Conservation (phyloP, 2,888 invertebrate species). For the Meliscaeva auricollis region DNA sequence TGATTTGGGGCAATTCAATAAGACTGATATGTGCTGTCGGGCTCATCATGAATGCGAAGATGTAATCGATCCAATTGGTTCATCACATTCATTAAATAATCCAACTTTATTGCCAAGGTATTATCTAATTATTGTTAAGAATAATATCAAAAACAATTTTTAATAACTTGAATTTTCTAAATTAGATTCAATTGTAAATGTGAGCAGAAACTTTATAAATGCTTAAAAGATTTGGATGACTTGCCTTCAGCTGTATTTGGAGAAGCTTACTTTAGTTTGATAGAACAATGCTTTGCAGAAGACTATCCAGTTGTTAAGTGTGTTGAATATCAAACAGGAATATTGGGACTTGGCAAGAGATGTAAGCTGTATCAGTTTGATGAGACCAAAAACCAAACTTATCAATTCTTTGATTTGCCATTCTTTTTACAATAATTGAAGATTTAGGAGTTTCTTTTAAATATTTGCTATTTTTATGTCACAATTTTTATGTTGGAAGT, state of each 20-base stretch:
- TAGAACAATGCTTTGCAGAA: constrained; percentile 78
- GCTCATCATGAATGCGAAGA: constrained; percentile 88
- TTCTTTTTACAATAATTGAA: constrained; percentile 77
- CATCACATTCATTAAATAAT: constrained; percentile 66
- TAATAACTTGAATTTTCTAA: background rate
- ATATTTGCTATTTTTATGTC: background rate
- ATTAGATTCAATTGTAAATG: constrained; percentile 80
- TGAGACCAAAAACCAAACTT: constrained; percentile 70
- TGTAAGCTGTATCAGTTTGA: constrained; percentile 79
- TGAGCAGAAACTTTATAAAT: constrained; percentile 79
- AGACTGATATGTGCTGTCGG: constrained; percentile 93
- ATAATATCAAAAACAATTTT: background rate
- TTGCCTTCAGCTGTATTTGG: constrained; percentile 78
- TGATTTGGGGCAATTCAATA: constrained; percentile 84
- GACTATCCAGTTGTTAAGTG: constrained; percentile 79
- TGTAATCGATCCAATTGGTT: constrained; percentile 78
- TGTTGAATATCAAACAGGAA: constrained; percentile 75
- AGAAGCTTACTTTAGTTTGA: constrained; percentile 78
- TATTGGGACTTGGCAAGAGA: constrained; percentile 77
- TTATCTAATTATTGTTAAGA: background rate
- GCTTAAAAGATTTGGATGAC: constrained; percentile 77
- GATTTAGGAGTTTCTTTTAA: background rate
- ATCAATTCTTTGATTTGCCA: constrained; percentile 81
- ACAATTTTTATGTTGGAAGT: background rate
- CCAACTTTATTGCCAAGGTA: constrained; percentile 30